These are phyloP conservation scores for Thermophis baileyi DNA, from an alignment of 2,113 vertebrate species.

Conservation along the genomic window DNA sequence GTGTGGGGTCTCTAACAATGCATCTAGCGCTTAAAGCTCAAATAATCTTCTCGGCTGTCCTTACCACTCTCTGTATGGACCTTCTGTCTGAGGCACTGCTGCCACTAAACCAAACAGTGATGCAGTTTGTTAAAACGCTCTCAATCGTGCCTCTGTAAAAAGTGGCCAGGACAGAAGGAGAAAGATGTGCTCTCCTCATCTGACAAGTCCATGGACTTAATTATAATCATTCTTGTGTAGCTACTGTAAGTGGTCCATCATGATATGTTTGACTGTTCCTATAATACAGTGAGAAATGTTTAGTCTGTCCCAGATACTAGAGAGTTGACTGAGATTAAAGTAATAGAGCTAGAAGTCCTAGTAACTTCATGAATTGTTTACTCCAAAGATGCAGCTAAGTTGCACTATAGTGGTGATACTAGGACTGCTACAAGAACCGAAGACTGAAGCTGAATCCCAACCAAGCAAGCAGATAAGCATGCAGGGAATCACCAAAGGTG, in stretches of 20 bases:
- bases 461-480: not conserved
- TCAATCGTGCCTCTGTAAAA: too few relatives aligned
- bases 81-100: too few relatives aligned
- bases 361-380: not conserved
- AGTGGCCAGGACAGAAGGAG: too few relatives aligned
- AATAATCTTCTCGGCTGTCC: too few relatives aligned
- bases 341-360: not conserved
- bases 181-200: too few relatives aligned
- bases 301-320: not conserved
- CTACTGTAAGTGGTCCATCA: not conserved
- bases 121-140: too few relatives aligned
- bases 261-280: not conserved
- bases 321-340: not conserved
- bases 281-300: not conserved
- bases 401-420: not conserved
- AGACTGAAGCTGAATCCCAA: not conserved
- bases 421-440: too few relatives aligned
- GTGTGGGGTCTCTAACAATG: too few relatives aligned
- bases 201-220: not conserved
- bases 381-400: not conserved
- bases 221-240: not conserved
- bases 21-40: too few relatives aligned
- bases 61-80: too few relatives aligned
- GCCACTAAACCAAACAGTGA: too few relatives aligned
- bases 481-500: not conserved